Evolutionary conservation across 2,888 invertebrate genomes (phyloP), one percentile per base, ranked within the genome.

Genomic region (Hoplodrina blanda): DNA sequence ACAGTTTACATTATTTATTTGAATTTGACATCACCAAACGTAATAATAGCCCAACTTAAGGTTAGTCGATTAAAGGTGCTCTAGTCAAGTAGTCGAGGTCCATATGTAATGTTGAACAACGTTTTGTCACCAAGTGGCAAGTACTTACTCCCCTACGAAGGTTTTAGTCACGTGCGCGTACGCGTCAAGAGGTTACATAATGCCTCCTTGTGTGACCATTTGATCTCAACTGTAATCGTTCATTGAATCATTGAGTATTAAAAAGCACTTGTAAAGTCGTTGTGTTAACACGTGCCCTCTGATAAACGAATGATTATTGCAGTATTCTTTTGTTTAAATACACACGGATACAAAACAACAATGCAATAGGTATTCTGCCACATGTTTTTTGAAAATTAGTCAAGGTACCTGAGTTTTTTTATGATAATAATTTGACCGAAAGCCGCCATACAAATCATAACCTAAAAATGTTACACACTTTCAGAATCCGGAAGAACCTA

Each of bases 141-240:
- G 75, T 69, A 69, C 84, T 78, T 54, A 68, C 66, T 71, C 68
- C 84, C 84, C 78, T 80, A 71, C 65, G 55, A 49, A 52, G 52
- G 61, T 57, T 25, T 44, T 49, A 66, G 91, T 91, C 94, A 94
- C 94, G 94, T 94, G 94, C 92, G 88, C 62, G 54, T 7, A 52
- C 88, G 41, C 41, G 74, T 81, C 76, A 77, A 93, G 91, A 82
- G 87, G 82, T 76, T 72, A 73, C 67, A 86, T 86, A 89, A 88
- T 88, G 85, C 86, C 89, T 88, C 85, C 92, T 93, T 72, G 80
- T 83, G 86, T 86, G 87, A 89, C 90, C 90, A 91, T 87, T 88
- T 78, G 68, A 73, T 75, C 69, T 75, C 69, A 72, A 80, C 73
- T 70, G 63, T 84, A 84, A 83, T 84, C 80, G 79, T 57, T 80